These are phyloP conservation scores for Callopanchax toddi DNA, from an alignment of 2,113 vertebrate genomes.

Conservation along the genomic window DNA sequence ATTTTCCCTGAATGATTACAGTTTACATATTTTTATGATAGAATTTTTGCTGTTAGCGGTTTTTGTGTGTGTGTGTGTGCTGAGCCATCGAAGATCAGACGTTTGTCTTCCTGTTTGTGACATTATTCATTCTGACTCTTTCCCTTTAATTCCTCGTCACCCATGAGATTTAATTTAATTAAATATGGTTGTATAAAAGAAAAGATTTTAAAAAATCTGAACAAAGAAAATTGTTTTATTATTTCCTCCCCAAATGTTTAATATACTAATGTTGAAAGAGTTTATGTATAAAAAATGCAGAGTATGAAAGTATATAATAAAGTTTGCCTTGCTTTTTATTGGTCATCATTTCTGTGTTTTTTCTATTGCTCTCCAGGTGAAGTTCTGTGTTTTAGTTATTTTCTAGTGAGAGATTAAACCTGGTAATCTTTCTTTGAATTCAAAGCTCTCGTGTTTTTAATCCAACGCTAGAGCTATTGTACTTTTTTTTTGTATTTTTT, in stretches of 20 bases:
- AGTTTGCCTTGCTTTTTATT: slow-evolving; percentile 49
- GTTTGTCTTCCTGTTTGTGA: slow-evolving; percentile 18
- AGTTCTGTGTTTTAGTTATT: no score
- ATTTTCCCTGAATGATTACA: slow-evolving; percentile 22
- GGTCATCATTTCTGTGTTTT: not conserved
- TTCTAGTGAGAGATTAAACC: no score
- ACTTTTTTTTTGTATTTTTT: no score
- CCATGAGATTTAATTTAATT: slow-evolving; percentile 18
- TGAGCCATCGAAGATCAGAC: not conserved
- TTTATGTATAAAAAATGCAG: slow-evolving; percentile 21
- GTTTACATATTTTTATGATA: slow-evolving; percentile 65
- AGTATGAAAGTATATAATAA: slow-evolving; percentile 51
- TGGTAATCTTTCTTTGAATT: no score
- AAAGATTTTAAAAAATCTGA: slow-evolving; percentile 18
- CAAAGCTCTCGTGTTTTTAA: no score
- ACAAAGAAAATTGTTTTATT: slow-evolving; percentile 30
- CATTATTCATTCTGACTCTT: slow-evolving; percentile 8
- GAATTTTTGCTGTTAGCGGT: slow-evolving; percentile 26
- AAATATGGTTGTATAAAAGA: slow-evolving; percentile 29
- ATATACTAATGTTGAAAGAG: slow-evolving; percentile 23
- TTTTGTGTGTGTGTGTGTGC: slow-evolving; percentile 13
- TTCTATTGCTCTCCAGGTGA: not conserved
- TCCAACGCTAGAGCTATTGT: no score
- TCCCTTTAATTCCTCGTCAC: slow-evolving; percentile 18
- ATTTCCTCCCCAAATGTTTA: slow-evolving; percentile 1